Conservation (phyloP, 2,888 invertebrate species). For the Axea sp. region DNA sequence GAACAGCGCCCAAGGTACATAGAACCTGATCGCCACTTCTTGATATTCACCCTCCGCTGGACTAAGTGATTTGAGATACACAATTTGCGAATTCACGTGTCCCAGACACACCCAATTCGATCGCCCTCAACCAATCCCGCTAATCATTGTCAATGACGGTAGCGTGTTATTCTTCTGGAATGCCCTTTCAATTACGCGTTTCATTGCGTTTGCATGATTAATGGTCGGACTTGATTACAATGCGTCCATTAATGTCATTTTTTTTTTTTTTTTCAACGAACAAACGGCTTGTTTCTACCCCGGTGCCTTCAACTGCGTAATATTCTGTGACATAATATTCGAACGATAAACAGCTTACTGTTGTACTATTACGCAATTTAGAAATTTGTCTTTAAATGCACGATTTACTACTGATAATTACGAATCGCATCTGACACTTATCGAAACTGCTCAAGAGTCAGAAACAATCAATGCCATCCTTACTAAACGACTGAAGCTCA, state of each 20-base stretch:
- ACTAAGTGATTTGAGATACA: slow-evolving; percentile 70
- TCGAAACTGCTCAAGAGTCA: too few species aligned
- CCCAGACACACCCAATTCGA: slow-evolving; percentile 36
- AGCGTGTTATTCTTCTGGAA: slow-evolving; percentile 47
- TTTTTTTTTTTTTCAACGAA: background rate
- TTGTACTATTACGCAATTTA: too few species aligned
- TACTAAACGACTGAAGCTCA: too few species aligned
- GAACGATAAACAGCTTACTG: too few species aligned
- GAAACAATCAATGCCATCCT: too few species aligned
- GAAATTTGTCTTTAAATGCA: too few species aligned
- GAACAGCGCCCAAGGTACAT: slow-evolving; percentile 54
- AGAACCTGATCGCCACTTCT: slow-evolving; percentile 42
- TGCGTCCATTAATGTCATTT: slow-evolving; percentile 21
- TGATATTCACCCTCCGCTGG: slow-evolving; percentile 54
- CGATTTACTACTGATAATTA: too few species aligned
- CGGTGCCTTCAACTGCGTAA: background rate
- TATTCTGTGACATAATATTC: too few species aligned
- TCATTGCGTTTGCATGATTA: slow-evolving; percentile 28
- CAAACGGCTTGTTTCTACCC: background rate
- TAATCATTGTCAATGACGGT: slow-evolving; percentile 50
- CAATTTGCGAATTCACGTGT: slow-evolving; percentile 66
- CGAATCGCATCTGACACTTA: too few species aligned
- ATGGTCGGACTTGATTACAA: slow-evolving; percentile 10
- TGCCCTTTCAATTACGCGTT: slow-evolving; percentile 40
- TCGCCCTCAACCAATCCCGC: slow-evolving; percentile 23